Evolutionary conservation across 2,797 vertebrate species (phyloP), one percentile per base, ranked within the genome.

Genomic region (Australoheros facetus): DNA sequence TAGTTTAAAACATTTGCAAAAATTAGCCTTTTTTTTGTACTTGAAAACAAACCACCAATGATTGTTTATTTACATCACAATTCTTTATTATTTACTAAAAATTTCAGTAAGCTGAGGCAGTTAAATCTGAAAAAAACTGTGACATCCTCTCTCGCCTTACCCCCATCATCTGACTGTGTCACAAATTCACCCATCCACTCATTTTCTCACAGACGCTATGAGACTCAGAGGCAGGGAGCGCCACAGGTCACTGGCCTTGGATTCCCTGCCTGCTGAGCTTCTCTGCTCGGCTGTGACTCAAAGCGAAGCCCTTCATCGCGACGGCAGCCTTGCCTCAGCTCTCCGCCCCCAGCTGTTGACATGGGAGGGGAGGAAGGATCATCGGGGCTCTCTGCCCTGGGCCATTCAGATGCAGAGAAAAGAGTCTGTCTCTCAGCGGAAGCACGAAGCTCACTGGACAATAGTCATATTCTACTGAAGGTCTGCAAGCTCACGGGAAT

Each of bases 401-500:
- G 88, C 87, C 83, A 84, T 78, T 90, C 45, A 79, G 73, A 48
- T 5, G 2, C 78, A 81, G 73, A 87, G 87, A 93, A 91, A 86
- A 73, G 80, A 89, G 86, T 84, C 85, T 82, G 89, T 93, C 86
- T 90, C 85, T 83, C 59, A 71, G 86, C 72, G 80, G 90, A 90
- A 90, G 79, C 80, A 13, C 80, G 82, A 78, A 62, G 56, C 78
- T 79, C 48, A 42, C 32, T 16, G 53, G 84, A 95, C 94, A 95
- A 95, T 91, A 80, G 80, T 48, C n/a, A 81, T 75, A 94, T 95
- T 95, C 92, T 93, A 83, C 81, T 53, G 57, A 39, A 39, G 60
- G 86, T 62, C 53, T 66, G 58, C 16, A 66, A 56, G 55, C 78
- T 87, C 79, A 64, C 78, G 56, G 56, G 73, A 82, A 76, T 16